Evolutionary conservation across 2,888 invertebrate genomes (phyloP).

Genomic region (Yponomeuta sedellus): DNA sequence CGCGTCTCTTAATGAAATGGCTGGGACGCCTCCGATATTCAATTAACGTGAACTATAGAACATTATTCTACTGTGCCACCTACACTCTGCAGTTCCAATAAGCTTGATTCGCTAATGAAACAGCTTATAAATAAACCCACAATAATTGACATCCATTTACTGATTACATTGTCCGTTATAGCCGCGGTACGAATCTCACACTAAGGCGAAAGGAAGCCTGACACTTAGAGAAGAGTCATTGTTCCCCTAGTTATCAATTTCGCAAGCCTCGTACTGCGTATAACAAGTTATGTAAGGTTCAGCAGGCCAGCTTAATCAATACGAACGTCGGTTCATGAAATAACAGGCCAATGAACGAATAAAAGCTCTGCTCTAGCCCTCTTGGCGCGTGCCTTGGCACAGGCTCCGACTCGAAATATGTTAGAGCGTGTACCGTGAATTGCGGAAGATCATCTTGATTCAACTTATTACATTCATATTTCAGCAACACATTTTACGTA

Average conservation of each 20-base stretch:
- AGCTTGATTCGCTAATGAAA: neutral
- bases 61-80: neutral
- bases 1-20: constrained; percentile 34
- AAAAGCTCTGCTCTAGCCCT: constrained; percentile 21
- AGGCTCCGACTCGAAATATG: neutral
- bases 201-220: neutral
- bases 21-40: constrained; percentile 34
- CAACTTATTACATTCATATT: neutral
- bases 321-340: constrained; percentile 56
- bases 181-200: neutral
- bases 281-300: constrained; percentile 54
- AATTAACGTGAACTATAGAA: constrained; percentile 30
- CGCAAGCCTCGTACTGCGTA: neutral
- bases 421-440: neutral
- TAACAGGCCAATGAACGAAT: constrained; percentile 40
- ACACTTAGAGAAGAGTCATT: neutral
- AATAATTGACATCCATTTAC: neutral
- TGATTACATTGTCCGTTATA: neutral
- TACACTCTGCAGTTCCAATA: neutral
- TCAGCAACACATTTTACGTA: neutral
- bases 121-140: neutral
- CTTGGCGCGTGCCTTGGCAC: constrained; percentile 11
- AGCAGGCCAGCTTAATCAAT: constrained; percentile 66
- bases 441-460: neutral
- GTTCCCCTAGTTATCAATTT: neutral